Percentiles rank a stretch among this genome's conserved stretches.
These are phyloP conservation scores for human (Homo sapiens) DNA, from an alignment of 2,113 vertebrate species.

Conservation along the genomic window GRCh38 chr20:59418501-59419000, in stretches of 20 bases:
- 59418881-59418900: background rate
- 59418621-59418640: background rate
- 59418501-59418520: background rate
- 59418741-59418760: rapidly evolving
- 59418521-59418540: background rate
- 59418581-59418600: background rate
- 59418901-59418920: rapidly evolving
- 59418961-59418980: background rate
- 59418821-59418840: background rate
- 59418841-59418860: no score
- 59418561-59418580: background rate
- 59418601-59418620: background rate
- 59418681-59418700: rapidly evolving
- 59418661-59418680: background rate
- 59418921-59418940: rapidly evolving
- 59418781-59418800: background rate
- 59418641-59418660: rapidly evolving
- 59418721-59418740: rapidly evolving
- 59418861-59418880: background rate
- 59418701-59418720: rapidly evolving
- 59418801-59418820: background rate
- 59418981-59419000: background rate
- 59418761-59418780: rapidly evolving
- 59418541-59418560: background rate
- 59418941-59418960: no score